Conservation (phyloP, 2,797 vertebrate species). For the Liparis tanakae region DNA sequence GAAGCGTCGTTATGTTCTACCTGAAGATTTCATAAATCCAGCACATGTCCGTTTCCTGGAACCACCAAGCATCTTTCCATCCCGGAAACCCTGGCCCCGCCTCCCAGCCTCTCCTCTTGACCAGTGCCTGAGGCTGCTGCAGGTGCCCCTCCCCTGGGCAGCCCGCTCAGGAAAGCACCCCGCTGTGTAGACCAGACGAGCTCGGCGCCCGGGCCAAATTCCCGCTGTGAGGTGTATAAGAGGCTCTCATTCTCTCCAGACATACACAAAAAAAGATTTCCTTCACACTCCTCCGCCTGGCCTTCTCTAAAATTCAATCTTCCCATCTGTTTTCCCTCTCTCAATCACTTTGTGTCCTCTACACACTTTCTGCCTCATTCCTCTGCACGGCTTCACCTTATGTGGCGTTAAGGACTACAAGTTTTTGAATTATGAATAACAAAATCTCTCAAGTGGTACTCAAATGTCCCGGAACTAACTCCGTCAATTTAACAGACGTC, state of each 20-base stretch:
- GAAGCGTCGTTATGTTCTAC: constrained; percentile 73
- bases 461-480: background rate
- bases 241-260: constrained; percentile 81
- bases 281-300: constrained; percentile 46
- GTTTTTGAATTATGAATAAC: constrained; percentile 9
- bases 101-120: constrained; percentile 66
- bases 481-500: constrained; percentile 7
- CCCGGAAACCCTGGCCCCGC: constrained; percentile 47
- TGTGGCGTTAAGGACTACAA: constrained; percentile 16
- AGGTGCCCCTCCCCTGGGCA: constrained; percentile 90
- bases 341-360: constrained; percentile 70
- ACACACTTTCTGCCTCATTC: constrained; percentile 31
- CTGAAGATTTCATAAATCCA: constrained; percentile 83
- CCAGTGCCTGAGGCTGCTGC: constrained; percentile 81
- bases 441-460: background rate
- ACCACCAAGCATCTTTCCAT: constrained; percentile 83
- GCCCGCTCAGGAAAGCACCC: constrained; percentile 86
- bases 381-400: constrained; percentile 31
- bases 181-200: constrained; percentile 85
- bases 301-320: constrained; percentile 77
- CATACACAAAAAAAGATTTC: constrained; percentile 79
- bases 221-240: constrained; percentile 85
- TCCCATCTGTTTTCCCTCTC: constrained; percentile 85
- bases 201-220: constrained; percentile 80
- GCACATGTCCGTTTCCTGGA: constrained; percentile 84